Percentiles rank a stretch among this genome's conserved stretches.
Conservation (phyloP, 2,113 vertebrate species). For the Mustela nigripes region DNA sequence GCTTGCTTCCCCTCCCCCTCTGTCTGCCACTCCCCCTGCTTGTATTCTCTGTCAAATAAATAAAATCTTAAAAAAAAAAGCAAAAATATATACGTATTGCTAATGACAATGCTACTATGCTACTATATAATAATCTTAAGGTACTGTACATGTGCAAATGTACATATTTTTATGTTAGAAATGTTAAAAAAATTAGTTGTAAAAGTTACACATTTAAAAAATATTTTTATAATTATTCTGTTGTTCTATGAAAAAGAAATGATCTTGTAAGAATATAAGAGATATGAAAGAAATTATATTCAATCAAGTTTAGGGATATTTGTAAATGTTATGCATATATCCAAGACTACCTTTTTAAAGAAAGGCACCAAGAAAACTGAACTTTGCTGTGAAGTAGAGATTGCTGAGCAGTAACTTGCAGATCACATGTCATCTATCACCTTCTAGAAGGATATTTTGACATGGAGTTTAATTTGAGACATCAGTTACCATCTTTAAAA, state of each 20-base stretch:
- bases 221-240: neutral
- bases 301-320: neutral
- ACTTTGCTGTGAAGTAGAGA: neutral
- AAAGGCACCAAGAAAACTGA: neutral
- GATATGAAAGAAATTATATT: neutral
- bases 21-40: neutral
- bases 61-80: neutral
- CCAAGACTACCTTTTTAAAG: neutral
- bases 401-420: neutral
- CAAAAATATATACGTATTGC: neutral
- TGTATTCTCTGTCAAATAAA: neutral
- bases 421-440: neutral
- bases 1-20: neutral
- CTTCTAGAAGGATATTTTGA: constrained; percentile 34
- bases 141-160: neutral
- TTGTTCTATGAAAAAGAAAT: neutral
- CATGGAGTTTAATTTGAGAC: constrained; percentile 57
- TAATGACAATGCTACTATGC: neutral
- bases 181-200: neutral
- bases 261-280: neutral
- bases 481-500: constrained; percentile 42
- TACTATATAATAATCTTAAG: neutral
- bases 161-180: neutral
- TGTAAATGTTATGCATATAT: neutral
- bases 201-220: neutral